Evolutionary conservation across 1,140 invertebrate species (phyloP).

Genomic region (Drosophila murphyi): DNA sequence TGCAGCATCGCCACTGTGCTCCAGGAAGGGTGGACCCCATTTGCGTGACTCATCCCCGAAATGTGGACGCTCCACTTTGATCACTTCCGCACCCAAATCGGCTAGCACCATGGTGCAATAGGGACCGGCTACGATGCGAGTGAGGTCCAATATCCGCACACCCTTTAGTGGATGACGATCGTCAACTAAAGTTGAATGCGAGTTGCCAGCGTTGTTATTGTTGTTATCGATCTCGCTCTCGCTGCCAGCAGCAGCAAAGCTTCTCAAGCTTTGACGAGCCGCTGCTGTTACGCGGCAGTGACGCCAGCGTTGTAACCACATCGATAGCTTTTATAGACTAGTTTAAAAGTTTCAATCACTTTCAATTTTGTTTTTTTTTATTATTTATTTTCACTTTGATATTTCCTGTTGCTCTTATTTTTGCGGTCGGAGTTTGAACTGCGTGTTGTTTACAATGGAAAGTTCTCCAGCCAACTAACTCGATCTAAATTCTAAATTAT

Average conservation of each 20-base stretch:
- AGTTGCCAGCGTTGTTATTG: constrained; percentile 11
- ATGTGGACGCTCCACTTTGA: constrained; percentile 93
- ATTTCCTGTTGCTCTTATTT: neutral
- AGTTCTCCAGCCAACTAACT: constrained; percentile 35
- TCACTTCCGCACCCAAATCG: constrained; percentile 97
- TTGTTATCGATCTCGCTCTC: constrained; percentile 9
- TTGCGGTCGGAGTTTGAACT: neutral
- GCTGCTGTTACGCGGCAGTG: constrained; percentile 1
- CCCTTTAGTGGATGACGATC: constrained; percentile 85
- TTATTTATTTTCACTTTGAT: constrained; percentile 22
- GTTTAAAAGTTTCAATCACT: constrained; percentile 6
- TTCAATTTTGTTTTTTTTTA: constrained; percentile 1
- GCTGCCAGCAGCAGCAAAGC: constrained; percentile 52
- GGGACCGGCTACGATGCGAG: constrained; percentile 92
- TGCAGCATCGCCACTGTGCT: constrained; percentile 89
- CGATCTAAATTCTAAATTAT: constrained; percentile 24
- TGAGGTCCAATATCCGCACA: constrained; percentile 92
- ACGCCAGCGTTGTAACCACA: constrained; percentile 18
- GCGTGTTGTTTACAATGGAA: constrained; percentile 24
- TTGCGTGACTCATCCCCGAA: constrained; percentile 93
- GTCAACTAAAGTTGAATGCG: constrained; percentile 9
- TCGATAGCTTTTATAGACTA: neutral
- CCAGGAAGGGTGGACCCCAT: constrained; percentile 96
- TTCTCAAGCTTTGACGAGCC: constrained; percentile 59
- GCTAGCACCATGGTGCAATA: constrained; percentile 97